Evolutionary conservation across 2,888 invertebrate species (phyloP).

Genomic region (Physocephala rufipes): DNA sequence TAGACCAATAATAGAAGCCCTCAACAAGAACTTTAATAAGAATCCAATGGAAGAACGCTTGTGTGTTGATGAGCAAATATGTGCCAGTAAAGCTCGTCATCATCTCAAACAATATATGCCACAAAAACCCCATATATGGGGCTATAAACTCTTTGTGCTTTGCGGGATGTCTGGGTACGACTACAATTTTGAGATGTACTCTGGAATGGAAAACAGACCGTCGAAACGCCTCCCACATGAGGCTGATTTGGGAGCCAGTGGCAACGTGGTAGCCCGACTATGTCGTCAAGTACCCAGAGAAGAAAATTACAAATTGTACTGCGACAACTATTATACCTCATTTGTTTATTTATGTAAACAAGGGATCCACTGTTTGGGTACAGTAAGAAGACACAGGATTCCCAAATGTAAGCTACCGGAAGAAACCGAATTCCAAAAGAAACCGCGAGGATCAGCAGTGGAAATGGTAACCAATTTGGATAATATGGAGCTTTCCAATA

Average conservation of each 20-base stretch:
- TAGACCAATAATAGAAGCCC: no score
- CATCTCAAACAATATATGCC: neutral
- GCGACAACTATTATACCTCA: no score
- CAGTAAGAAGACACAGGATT: no score
- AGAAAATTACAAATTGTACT: no score
- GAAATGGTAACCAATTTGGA: constrained; percentile 39
- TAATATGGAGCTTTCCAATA: constrained; percentile 33
- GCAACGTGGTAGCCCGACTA: neutral
- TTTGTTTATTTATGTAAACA: no score
- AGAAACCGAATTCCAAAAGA: constrained; percentile 36
- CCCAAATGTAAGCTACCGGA: constrained; percentile 1
- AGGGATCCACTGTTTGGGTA: no score
- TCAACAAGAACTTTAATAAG: no score
- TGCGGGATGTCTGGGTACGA: neutral
- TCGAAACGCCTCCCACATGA: neutral
- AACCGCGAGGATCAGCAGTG: constrained; percentile 38
- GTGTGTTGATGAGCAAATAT: no score
- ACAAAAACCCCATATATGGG: neutral
- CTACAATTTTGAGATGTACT: neutral
- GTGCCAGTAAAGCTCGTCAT: neutral
- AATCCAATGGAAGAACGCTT: no score
- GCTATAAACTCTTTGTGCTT: constrained; percentile 1
- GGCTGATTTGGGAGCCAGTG: neutral
- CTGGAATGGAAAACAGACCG: neutral
- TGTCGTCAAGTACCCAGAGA: neutral